Evolutionary conservation across 2,113 vertebrate species (phyloP), one percentile per base, ranked within the genome.

Genomic region (Odocoileus hemionus): DNA sequence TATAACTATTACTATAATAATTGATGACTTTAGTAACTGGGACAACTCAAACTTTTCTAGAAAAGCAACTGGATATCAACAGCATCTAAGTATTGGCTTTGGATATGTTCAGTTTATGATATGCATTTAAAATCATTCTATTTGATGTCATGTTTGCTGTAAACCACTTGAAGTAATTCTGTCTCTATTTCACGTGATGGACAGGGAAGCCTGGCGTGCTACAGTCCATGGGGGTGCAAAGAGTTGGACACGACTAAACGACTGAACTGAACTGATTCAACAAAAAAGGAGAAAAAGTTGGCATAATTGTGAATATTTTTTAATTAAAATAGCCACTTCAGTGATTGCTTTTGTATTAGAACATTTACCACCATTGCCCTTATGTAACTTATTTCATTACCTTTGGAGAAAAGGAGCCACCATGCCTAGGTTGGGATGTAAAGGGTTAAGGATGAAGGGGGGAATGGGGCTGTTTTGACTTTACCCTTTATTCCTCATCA

Each of bases 231-330:
- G 21, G 64, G n/a, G 19, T 0, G 1, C 67, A 74, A 74, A 74
- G 11, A 39, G 67, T 12, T 10, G 36, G 67, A 25, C 21, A 39
- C 5, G 19, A 74, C 36, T 25, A 74, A 74, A 19, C 0, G 67
- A 74, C 67, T 39, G 67, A 74, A 70, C 36, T 70, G 67, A 21
- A 74, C 36, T 74, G 67, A 55, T 26, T 83, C 52, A 36, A 83
- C 21, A 25, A 36, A 55, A 54, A 83, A 83, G 54, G 28, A 83
- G n/a, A 55, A 55, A 15, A 36, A 82, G 97, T 92, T 97, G 96
- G 95, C 98, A 98, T 97, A 86, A 76, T 82, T 96, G 89, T 98
- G 98, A 99, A 98, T 99, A 98, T 98, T 98, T 98, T 97, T 98
- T 97, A 98, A 98, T 98, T 98, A 98, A 98, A 98, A 95, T 84